These are phyloP conservation scores for Clanis bilineata DNA, from an alignment of 2,888 invertebrate genomes.

Conservation along the genomic window DNA sequence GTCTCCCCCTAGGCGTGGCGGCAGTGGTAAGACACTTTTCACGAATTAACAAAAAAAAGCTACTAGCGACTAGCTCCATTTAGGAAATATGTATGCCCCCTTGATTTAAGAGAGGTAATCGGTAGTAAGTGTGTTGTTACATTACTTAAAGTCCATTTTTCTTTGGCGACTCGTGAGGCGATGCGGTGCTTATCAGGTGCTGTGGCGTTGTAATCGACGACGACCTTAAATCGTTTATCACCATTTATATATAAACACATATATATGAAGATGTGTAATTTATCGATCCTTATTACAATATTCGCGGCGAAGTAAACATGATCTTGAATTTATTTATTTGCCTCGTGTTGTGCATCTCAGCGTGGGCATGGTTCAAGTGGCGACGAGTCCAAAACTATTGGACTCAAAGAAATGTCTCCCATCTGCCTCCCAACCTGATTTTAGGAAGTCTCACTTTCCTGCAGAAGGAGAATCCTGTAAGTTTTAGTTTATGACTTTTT, in stretches of 20 bases:
- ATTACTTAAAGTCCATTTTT: too few species aligned
- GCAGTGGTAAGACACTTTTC: too few species aligned
- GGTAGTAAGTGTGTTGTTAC: too few species aligned
- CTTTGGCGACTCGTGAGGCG: too few species aligned
- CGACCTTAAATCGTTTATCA: not conserved
- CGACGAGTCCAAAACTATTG: slow-evolving; percentile 39
- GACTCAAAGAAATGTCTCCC: slow-evolving; percentile 41
- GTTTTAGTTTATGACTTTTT: slow-evolving; percentile 17
- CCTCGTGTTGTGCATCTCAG: too few species aligned
- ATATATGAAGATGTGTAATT: not conserved
- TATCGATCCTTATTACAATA: not conserved
- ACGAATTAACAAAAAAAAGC: too few species aligned
- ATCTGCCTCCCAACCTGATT: slow-evolving; percentile 40
- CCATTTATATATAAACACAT: not conserved
- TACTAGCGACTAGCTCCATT: too few species aligned
- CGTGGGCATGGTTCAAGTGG: not conserved
- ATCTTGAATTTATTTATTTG: not conserved
- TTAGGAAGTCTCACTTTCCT: slow-evolving; percentile 51
- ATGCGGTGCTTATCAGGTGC: too few species aligned
- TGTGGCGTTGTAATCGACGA: too few species aligned
- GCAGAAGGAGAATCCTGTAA: slow-evolving; percentile 44
- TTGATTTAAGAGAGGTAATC: too few species aligned
- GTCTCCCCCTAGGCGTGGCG: too few species aligned
- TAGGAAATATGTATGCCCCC: too few species aligned
- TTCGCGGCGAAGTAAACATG: not conserved